phyloP scores from a whole-genome alignment of 2,888 invertebrate genomes.

The Brassicogethes aeneus region DNA sequence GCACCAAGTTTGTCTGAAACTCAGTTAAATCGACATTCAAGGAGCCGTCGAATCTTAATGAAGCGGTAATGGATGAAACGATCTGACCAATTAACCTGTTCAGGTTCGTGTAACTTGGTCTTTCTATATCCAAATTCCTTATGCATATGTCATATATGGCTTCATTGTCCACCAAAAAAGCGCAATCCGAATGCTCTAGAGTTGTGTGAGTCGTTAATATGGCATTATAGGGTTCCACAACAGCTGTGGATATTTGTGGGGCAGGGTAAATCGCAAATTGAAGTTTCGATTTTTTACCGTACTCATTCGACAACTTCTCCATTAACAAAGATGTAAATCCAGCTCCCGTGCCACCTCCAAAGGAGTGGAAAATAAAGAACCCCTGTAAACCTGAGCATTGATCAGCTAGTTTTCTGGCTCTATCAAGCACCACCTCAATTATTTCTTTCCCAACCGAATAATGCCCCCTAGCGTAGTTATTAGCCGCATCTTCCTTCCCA shows the following conservation, averaged over 20 bases:
- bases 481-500: conserved; percentile 81
- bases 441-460: conserved; percentile 71
- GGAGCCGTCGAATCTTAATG: conserved; percentile 54
- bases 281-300: conserved; percentile 52
- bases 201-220: conserved; percentile 58
- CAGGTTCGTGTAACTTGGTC: conserved; percentile 78
- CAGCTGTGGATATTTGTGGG: conserved; percentile 60
- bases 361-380: conserved; percentile 56
- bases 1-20: conserved; percentile 72
- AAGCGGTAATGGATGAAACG: conserved; percentile 59
- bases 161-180: conserved; percentile 65
- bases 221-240: conserved; percentile 71
- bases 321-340: conserved; percentile 62
- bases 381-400: conserved; percentile 54
- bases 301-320: conserved; percentile 53
- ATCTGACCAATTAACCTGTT: conserved; percentile 72
- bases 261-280: conserved; percentile 74
- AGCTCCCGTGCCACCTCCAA: conserved; percentile 71
- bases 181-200: conserved; percentile 59
- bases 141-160: conserved; percentile 42
- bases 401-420: conserved; percentile 56
- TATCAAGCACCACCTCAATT: conserved; percentile 62
- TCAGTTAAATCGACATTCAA: conserved; percentile 61
- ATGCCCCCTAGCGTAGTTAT: conserved; percentile 76
- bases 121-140: conserved; percentile 56